Evolutionary conservation across 2,113 vertebrate genomes (phyloP).

Genomic region (Orientallactaga bullata): DNA sequence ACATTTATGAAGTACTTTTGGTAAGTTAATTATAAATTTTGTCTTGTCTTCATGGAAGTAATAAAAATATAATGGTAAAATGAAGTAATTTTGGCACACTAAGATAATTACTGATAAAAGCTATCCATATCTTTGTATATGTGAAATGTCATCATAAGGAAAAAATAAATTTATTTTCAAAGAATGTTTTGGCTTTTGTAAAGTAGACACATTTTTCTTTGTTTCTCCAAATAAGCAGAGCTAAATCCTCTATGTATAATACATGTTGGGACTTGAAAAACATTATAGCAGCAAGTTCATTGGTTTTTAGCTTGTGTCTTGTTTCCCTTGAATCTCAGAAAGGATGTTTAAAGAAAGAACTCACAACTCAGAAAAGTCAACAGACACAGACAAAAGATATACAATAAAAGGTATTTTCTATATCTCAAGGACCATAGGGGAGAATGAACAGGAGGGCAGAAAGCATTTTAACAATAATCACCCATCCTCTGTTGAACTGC

Average conservation of each 20-base stretch:
- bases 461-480: background rate
- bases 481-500: background rate
- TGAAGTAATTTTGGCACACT: background rate
- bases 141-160: background rate
- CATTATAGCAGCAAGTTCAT: background rate
- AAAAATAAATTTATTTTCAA: conserved; percentile 21
- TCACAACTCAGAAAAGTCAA: background rate
- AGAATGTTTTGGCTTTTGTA: background rate
- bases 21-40: conserved; percentile 13
- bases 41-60: conserved; percentile 15
- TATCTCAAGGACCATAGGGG: background rate
- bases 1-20: background rate
- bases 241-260: background rate
- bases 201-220: background rate
- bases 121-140: background rate
- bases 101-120: background rate
- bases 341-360: background rate
- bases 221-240: conserved; percentile 7
- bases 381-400: background rate
- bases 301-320: conserved; percentile 24
- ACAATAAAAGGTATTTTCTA: background rate
- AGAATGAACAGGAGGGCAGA: background rate
- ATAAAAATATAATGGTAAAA: conserved; percentile 2
- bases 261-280: background rate
- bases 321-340: background rate